Evolutionary conservation across 1,140 invertebrate species (phyloP).

Genomic region (Aphelenchoides avenae): DNA sequence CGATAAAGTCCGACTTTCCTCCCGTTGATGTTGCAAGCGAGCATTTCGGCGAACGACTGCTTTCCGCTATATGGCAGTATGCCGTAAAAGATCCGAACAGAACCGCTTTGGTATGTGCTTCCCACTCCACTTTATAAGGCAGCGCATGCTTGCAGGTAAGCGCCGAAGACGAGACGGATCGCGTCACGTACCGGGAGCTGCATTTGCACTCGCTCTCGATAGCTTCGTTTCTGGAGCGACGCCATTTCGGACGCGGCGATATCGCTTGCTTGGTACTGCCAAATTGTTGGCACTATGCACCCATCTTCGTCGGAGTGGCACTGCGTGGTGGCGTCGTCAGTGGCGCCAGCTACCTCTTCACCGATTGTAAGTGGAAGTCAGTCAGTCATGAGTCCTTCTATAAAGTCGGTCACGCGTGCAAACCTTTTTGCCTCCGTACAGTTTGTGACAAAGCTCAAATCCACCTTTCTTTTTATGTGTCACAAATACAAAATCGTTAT

Average conservation of each 20-base stretch:
- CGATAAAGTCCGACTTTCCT: constrained; percentile 32
- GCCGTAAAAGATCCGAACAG: constrained; percentile 17
- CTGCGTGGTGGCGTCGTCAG: constrained; percentile 40
- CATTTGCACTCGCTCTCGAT: constrained; percentile 31
- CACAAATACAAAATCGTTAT: no score
- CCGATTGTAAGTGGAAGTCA: constrained; percentile 37
- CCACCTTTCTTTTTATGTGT: no score
- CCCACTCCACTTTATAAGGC: no score
- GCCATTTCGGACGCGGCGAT: constrained; percentile 27
- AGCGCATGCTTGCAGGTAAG: constrained; percentile 42
- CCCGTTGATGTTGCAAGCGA: constrained; percentile 24
- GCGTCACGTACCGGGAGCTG: constrained; percentile 42
- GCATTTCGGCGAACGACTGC: constrained; percentile 10
- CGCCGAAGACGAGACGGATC: constrained; percentile 31
- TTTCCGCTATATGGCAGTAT: constrained; percentile 24
- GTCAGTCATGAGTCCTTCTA: no score
- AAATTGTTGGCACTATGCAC: constrained; percentile 43
- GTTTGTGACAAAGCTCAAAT: no score
- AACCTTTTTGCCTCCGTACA: no score
- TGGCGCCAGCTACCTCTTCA: constrained; percentile 39
- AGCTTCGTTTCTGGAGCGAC: constrained; percentile 32
- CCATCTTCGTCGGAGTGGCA: constrained; percentile 35
- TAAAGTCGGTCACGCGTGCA: no score
- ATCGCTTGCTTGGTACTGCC: constrained; percentile 30
- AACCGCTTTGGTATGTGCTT: constrained; percentile 20